Conservation (phyloP, 2,888 invertebrate genomes). For the Osmoderma eremita region DNA sequence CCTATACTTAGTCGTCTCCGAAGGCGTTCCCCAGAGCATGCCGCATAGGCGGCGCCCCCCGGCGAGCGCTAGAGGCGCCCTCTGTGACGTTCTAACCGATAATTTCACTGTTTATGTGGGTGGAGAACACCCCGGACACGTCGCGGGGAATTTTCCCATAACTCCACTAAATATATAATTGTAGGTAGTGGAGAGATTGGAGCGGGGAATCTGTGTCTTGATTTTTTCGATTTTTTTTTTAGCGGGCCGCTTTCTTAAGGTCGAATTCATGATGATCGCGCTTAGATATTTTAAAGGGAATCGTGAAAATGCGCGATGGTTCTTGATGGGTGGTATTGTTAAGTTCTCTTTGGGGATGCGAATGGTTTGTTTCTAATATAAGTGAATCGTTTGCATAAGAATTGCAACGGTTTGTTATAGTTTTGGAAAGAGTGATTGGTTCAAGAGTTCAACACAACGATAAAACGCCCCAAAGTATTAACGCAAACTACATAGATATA, state of each 20-base stretch:
- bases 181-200: slow-evolving; percentile 32
- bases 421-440: too few species aligned
- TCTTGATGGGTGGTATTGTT: too few species aligned
- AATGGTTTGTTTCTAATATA: too few species aligned
- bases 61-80: slow-evolving; percentile 60
- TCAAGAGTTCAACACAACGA: too few species aligned
- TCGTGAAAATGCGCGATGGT: too few species aligned
- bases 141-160: slow-evolving; percentile 40
- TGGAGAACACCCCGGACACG: slow-evolving; percentile 51
- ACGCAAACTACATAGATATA: too few species aligned
- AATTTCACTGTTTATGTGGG: slow-evolving; percentile 61
- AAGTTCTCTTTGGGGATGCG: too few species aligned
- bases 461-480: too few species aligned
- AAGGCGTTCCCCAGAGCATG: slow-evolving; percentile 60
- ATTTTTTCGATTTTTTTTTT: slow-evolving; percentile 6
- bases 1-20: slow-evolving; percentile 62
- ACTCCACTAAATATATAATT: slow-evolving; percentile 43
- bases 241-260: too few species aligned
- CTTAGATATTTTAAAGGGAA: not conserved
- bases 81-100: slow-evolving; percentile 57
- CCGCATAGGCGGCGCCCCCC: slow-evolving; percentile 58
- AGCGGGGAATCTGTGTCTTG: slow-evolving; percentile 4
- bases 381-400: too few species aligned
- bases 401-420: too few species aligned
- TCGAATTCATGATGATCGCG: not conserved